Conservation (phyloP, 2,888 invertebrate species). For the Sinotaia quadrata region DNA sequence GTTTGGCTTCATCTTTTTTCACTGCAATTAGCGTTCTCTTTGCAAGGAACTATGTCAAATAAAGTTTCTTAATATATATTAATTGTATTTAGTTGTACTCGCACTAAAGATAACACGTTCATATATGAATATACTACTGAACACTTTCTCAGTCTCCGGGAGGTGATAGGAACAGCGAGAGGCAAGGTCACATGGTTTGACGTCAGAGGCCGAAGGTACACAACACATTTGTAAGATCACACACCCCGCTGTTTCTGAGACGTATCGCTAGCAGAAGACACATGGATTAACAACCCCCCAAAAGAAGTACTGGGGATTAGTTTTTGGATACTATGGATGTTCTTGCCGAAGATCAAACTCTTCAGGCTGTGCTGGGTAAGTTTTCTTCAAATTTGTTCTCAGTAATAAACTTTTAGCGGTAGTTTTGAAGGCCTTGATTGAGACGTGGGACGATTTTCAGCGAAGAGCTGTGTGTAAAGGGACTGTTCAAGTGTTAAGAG, state of each 20-base stretch:
- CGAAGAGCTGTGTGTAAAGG: no score
- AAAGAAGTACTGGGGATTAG: slow-evolving; percentile 2
- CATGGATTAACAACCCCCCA: slow-evolving; percentile 17
- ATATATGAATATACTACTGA: no score
- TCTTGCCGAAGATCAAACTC: slow-evolving; percentile 34
- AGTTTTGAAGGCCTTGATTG: no score
- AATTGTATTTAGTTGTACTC: no score
- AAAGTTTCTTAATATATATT: no score
- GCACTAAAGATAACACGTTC: no score
- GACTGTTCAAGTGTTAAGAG: no score
- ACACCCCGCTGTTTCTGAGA: neutral
- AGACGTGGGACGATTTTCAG: no score
- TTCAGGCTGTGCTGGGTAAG: slow-evolving; percentile 38
- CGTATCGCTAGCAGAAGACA: slow-evolving; percentile 17
- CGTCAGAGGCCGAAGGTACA: slow-evolving; percentile 35
- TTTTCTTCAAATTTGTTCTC: neutral
- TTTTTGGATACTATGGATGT: slow-evolving; percentile 29
- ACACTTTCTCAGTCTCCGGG: no score
- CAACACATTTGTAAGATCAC: slow-evolving; percentile 10
- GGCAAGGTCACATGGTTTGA: slow-evolving; percentile 33
- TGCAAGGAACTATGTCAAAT: no score
- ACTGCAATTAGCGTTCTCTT: no score
- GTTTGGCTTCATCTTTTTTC: no score
- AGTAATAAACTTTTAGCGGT: neutral
- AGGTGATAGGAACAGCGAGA: slow-evolving; percentile 29